Percentiles rank a stretch among this genome's conserved stretches.
Evolutionary conservation across 2,113 vertebrate genomes (phyloP).

Genomic region (Pholis gunnellus): DNA sequence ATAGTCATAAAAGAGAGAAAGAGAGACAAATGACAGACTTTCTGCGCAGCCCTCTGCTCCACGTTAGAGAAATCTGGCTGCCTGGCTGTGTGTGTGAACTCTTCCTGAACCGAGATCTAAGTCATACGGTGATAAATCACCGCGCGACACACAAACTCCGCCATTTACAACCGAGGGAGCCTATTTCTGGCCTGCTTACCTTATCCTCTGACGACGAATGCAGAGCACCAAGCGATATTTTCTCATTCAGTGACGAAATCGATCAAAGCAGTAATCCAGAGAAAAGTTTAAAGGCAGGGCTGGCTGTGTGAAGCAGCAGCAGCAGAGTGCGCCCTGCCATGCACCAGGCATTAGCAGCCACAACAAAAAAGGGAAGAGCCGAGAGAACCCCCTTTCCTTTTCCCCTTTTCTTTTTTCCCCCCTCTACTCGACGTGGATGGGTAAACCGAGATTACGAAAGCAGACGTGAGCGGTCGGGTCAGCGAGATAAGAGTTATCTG

Average conservation of each 20-base stretch:
- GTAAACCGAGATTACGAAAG: constrained; percentile 85
- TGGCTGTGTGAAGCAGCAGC: constrained; percentile 53
- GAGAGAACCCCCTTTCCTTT: constrained; percentile 73
- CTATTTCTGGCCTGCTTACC: constrained; percentile 97
- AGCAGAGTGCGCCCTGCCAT: constrained; percentile 80
- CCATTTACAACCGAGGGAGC: constrained; percentile 93
- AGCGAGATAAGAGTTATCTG: constrained; percentile 87
- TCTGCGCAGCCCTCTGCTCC: constrained; percentile 87
- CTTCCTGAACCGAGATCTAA: constrained; percentile 99
- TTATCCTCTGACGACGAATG: constrained; percentile 95
- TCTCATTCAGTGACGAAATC: constrained; percentile 89
- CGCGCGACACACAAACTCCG: constrained; percentile 93
- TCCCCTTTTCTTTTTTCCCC: constrained; percentile 59
- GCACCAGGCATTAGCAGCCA: constrained; percentile 83
- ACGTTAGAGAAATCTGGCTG: constrained; percentile 91
- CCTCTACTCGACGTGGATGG: constrained; percentile 80
- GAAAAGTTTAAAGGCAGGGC: constrained; percentile 79
- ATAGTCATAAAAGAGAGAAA: constrained; percentile 66
- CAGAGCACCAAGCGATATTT: constrained; percentile 88
- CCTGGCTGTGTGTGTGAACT: constrained; percentile 97
- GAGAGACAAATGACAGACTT: constrained; percentile 80
- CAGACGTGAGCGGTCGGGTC: constrained; percentile 79
- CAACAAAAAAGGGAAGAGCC: constrained; percentile 78
- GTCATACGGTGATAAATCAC: constrained; percentile 99
- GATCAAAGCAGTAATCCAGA: constrained; percentile 84